These are phyloP conservation scores for Pseudolaguvia tuberculata DNA, from an alignment of 2,113 vertebrate genomes.

Conservation along the genomic window DNA sequence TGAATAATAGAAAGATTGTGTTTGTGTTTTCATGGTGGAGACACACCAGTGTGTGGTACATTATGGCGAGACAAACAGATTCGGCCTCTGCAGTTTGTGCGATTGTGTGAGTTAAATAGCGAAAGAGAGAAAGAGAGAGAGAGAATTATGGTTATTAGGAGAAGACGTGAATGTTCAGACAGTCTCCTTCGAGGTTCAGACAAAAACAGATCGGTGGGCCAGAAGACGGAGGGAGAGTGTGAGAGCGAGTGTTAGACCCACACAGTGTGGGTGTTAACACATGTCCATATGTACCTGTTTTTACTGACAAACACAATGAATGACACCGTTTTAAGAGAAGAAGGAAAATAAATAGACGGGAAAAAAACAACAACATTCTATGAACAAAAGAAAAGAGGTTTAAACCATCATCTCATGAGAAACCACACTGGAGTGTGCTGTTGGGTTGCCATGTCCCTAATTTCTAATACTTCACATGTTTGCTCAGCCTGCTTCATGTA, in stretches of 20 bases:
- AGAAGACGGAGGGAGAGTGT: slow-evolving; percentile 18
- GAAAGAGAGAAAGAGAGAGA: slow-evolving; percentile 1
- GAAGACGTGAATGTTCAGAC: slow-evolving; percentile 27
- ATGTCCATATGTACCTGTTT: slow-evolving; percentile 35
- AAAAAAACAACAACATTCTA: no score
- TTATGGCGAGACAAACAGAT: slow-evolving; percentile 38
- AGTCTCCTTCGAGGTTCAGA: slow-evolving; percentile 26
- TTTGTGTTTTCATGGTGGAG: neutral
- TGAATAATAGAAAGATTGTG: neutral
- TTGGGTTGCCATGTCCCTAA: neutral
- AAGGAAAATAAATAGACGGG: neutral
- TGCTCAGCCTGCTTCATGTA: neutral
- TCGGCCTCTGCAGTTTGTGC: slow-evolving; percentile 19
- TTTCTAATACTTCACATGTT: neutral
- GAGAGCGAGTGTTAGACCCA: slow-evolving; percentile 27
- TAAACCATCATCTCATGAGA: neutral
- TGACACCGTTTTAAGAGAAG: slow-evolving; percentile 8
- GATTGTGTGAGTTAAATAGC: neutral
- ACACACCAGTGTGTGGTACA: slow-evolving; percentile 15
- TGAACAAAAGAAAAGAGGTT: neutral
- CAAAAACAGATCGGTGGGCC: slow-evolving; percentile 33
- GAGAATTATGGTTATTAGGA: slow-evolving; percentile 36
- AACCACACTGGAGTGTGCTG: neutral
- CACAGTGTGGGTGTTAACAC: slow-evolving; percentile 26
- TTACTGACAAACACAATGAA: slow-evolving; percentile 18